A percentile compares a stretch with the other conserved stretches of the same genome.
phyloP scores from a whole-genome alignment of 2,113 vertebrate species.

The Hiodon tergisus region DNA sequence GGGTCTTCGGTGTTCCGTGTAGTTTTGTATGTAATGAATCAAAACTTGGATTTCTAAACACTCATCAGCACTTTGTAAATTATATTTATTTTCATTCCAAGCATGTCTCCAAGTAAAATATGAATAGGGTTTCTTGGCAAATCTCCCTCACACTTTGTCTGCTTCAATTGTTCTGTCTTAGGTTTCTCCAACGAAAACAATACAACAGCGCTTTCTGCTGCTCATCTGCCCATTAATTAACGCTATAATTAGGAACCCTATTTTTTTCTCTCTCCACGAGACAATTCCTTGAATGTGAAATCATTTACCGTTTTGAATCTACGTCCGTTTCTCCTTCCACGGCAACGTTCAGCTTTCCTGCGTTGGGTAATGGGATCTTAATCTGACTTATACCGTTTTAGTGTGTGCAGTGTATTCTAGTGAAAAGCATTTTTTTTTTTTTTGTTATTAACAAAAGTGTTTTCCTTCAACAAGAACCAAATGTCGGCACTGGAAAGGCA shows the following conservation, averaged over 20 bases:
- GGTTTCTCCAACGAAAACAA: background rate
- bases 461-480: constrained; percentile 25
- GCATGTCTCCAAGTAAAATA: constrained; percentile 1
- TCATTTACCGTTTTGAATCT: background rate
- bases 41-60: constrained; percentile 3
- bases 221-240: background rate
- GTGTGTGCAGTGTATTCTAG: constrained; percentile 2
- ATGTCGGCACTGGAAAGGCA: constrained; percentile 24
- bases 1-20: background rate
- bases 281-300: background rate
- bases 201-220: too few species aligned
- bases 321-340: background rate
- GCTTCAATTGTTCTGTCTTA: background rate
- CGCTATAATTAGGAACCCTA: background rate
- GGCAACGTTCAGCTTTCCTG: background rate
- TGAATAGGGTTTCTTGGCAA: background rate
- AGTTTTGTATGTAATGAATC: background rate
- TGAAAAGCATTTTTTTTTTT: constrained; percentile 9
- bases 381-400: constrained; percentile 2
- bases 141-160: background rate
- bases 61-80: constrained; percentile 14
- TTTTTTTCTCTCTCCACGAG: background rate
- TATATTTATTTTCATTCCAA: constrained; percentile 10
- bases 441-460: constrained; percentile 10
- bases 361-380: background rate